A percentile compares a stretch with the other conserved stretches of the same genome.
Evolutionary conservation across 2,797 vertebrate genomes (phyloP).

Genomic region (Acropternis orthonyx): DNA sequence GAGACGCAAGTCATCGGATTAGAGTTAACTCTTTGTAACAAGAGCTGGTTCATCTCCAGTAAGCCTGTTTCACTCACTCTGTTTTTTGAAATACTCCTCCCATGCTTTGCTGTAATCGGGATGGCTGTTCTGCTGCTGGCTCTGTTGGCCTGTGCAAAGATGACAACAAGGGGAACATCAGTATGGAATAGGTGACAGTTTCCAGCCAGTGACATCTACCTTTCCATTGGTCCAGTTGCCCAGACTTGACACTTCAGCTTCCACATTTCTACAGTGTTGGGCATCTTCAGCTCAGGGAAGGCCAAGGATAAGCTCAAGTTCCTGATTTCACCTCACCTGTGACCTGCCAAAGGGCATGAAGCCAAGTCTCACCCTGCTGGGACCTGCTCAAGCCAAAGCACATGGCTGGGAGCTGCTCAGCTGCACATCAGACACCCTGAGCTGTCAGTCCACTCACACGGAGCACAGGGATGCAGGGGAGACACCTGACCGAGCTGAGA

Average conservation of each 20-base stretch:
- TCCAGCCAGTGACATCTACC: constrained; percentile 6
- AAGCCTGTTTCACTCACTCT: constrained; percentile 80
- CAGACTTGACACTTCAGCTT: not conserved
- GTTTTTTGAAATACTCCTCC: constrained; percentile 95
- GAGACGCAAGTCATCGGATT: not conserved
- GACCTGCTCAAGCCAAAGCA: not conserved
- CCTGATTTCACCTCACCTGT: not conserved
- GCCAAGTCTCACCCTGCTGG: not conserved
- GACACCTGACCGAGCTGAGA: not conserved
- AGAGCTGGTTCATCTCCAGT: not conserved
- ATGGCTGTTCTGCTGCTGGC: constrained; percentile 89
- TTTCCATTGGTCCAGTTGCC: not conserved
- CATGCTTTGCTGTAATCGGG: constrained; percentile 94
- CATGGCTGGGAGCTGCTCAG: not conserved
- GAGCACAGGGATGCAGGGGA: not conserved
- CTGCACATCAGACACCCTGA: not conserved
- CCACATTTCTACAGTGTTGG: not conserved
- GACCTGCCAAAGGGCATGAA: not conserved
- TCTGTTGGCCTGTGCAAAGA: constrained; percentile 87
- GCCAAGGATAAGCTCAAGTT: not conserved
- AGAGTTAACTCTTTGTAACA: not conserved
- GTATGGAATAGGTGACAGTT: not conserved
- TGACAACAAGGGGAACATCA: constrained; percentile 51
- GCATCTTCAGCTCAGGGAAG: not conserved
- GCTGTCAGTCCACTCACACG: not conserved